Evolutionary conservation across 2,888 invertebrate genomes (phyloP).

Genomic region (Tenthredo notha): DNA sequence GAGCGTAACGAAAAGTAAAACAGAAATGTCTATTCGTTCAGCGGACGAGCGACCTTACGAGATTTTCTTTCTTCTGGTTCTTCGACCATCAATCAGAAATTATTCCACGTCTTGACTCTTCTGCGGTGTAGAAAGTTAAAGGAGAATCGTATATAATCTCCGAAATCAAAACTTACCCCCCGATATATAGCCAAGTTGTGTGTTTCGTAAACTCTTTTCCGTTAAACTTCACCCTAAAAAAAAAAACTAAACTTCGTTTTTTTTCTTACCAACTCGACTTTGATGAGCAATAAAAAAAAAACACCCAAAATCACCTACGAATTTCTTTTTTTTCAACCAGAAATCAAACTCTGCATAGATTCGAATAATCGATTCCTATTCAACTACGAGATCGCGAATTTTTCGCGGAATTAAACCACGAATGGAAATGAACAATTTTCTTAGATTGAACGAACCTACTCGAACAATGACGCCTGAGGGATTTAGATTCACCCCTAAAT

Average conservation of each 20-base stretch:
- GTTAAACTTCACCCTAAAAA: slow-evolving; percentile 26
- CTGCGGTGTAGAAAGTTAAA: slow-evolving; percentile 22
- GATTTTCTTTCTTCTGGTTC: slow-evolving; percentile 22
- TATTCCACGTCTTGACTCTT: slow-evolving; percentile 45
- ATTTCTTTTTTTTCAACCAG: neutral
- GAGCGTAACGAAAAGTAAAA: slow-evolving; percentile 5
- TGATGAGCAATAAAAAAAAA: slow-evolving; percentile 8
- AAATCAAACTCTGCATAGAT: neutral
- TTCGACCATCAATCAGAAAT: slow-evolving; percentile 47
- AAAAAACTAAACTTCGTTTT: slow-evolving; percentile 22
- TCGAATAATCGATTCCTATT: neutral
- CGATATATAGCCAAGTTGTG: neutral
- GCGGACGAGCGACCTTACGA: neutral
- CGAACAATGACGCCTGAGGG: neutral
- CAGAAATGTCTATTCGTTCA: slow-evolving; percentile 21
- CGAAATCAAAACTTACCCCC: slow-evolving; percentile 32
- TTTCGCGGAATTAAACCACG: neutral
- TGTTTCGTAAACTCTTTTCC: slow-evolving; percentile 26
- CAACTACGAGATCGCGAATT: neutral
- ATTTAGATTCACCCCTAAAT: neutral
- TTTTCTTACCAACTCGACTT: neutral
- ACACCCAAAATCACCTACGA: neutral
- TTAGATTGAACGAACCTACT: neutral
- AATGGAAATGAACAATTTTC: neutral
- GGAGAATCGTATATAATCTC: slow-evolving; percentile 43